Evolutionary conservation across 2,888 invertebrate species (phyloP).

Genomic region (Galeopsomyia nigrocyanea): DNA sequence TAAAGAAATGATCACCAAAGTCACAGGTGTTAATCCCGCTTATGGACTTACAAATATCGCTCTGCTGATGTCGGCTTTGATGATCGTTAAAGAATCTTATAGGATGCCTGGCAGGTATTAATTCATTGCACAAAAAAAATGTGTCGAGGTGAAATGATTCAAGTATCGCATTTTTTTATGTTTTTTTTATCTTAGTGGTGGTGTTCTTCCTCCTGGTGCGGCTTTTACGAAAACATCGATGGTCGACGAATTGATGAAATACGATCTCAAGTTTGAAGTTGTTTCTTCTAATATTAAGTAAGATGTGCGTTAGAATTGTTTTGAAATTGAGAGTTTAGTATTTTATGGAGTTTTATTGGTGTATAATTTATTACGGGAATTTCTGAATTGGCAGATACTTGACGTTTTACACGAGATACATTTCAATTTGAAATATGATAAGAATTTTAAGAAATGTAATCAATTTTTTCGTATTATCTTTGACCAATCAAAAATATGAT

Average conservation of each 20-base stretch:
- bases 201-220: constrained; percentile 87
- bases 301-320: background rate
- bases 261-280: constrained; percentile 81
- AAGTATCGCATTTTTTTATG: no score
- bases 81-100: constrained; percentile 80
- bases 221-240: constrained; percentile 88
- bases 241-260: constrained; percentile 80
- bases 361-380: no score
- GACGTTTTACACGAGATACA: no score
- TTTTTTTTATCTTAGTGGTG: constrained; percentile 76
- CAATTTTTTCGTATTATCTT: no score
- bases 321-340: no score
- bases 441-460: no score
- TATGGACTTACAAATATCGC: constrained; percentile 87
- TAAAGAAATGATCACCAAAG: constrained; percentile 77
- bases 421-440: no score
- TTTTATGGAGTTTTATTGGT: no score
- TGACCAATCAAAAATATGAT: no score
- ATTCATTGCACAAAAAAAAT: no score
- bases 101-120: constrained; percentile 82
- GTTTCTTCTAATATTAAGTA: constrained; percentile 57
- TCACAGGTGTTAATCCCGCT: constrained; percentile 81
- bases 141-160: no score
- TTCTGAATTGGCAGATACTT: no score
- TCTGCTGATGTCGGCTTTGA: constrained; percentile 80